Base-by-base conservation (phyloP, 1,140 invertebrate genomes). In the Drosophila fuyamai region DNA sequence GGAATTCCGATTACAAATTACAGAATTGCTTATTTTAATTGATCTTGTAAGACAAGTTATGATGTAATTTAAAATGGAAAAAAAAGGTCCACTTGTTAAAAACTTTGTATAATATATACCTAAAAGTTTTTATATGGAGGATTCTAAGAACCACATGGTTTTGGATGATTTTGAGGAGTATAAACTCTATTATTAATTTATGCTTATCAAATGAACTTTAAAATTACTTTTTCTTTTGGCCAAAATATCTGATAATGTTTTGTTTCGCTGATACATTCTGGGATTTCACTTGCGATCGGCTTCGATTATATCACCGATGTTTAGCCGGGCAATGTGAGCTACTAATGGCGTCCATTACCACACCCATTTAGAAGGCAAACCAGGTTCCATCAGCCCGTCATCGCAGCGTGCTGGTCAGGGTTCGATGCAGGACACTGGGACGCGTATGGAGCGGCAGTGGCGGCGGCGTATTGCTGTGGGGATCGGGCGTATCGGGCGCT, bases 321-420 rank as follows among this genome's bases (percentile, higher is more conserved):
- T 55, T 12, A 53, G 7, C 8, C 43, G 58, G 36, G 50, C 62
- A 43, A 7, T 23, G 57, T 18, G 35, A 55, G 65, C 62, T 75
- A 60, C 41, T 60, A 61, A 51, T 79, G 60, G 46, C 60, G 62
- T 5, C 14, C 54, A 70, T 66, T 55, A 79, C 77, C 63, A 68
- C 70, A 29, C 72, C 66, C 61, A 63, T 79, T 48, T 53, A 51
- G 38, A 68, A 66, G 65, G 65, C 65, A 68, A 51, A 68, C 65
- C 65, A 65, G n/a, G 60, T 35, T 5, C 59, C 65, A 9, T 68
- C 61, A 32, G 59, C 88, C 23, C 89, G 73, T 23, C 62, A 74
- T 61, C 79, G 73, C 38, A 92, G 62, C 40, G 91, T 84, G 41
- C 63, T 68, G 3, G 77, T 73, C 32, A 92, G 8, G 14, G 60